Base-by-base conservation (phyloP, 2,888 invertebrate species). In the Apotomis turbidana region DNA sequence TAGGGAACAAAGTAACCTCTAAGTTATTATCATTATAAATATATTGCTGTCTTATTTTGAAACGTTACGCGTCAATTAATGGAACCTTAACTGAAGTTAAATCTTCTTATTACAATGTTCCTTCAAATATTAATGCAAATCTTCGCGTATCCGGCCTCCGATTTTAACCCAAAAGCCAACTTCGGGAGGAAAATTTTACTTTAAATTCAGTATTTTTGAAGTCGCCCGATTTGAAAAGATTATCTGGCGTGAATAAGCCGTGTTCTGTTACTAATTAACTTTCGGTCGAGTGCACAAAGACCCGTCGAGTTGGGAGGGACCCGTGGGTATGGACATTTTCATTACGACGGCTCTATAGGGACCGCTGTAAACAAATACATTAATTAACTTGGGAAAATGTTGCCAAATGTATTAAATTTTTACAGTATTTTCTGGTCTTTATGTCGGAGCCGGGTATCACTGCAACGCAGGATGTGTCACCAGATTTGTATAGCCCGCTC, bases 361-460 rank as follows among this genome's bases (percentile, higher is more conserved):
- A 51, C 67, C 61, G 61, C 51, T 61, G 67, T 71, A 62, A 71
- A 71, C 71, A 71, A 71, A 71, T 67, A 71, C 61, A 71, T 68
- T 71, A 71, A 71, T 71, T 71, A 71, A 68, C 55, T 67, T 52
- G 61, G 69, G 62, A 58, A 57, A 70, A 57, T 62, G 60, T 71
- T 57, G 46, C 57, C 55, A 66, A 44, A 71, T 46, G 67, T 68
- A 67, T 61, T 62, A 61, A 68, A 62, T 62, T 69, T 69, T 69
- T 54, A 69, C 62, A 69, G 54, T 41, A 55, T 54, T 46, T 55
- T 64, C 62, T 55, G 44, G 66, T 41, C 55, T 64, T 64, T 64
- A 64, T 66, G 55, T 27, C 46, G 57, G n/a, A 10, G 64, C 49
- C 9, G 49, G 49, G 3, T 49, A 49, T 49, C 9, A 49, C 49